phyloP scores from a whole-genome alignment of 2,113 vertebrate genomes.

The Hipposideros armiger region DNA sequence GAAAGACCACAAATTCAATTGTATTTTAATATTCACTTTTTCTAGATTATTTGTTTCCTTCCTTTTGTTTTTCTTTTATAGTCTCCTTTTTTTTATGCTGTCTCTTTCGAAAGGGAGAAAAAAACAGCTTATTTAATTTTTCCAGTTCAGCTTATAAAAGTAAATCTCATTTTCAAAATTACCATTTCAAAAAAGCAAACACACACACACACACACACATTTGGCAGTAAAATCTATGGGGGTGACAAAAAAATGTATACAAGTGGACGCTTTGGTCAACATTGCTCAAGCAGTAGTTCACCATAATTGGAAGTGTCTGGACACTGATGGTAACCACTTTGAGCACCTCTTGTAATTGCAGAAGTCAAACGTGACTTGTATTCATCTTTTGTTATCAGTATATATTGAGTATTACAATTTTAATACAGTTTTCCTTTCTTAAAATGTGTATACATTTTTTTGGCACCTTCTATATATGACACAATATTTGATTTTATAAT shows the following conservation, averaged over 20 bases:
- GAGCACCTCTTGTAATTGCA: too few species aligned
- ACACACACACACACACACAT: neutral
- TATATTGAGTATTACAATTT: too few species aligned
- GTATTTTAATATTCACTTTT: slow-evolving; percentile 4
- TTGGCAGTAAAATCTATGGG: neutral
- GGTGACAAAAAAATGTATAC: too few species aligned
- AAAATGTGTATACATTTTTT: too few species aligned
- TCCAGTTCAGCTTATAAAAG: neutral
- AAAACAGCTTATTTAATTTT: neutral
- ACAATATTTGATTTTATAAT: neutral
- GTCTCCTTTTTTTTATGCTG: neutral
- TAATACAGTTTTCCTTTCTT: too few species aligned
- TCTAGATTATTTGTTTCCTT: neutral
- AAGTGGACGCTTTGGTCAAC: too few species aligned
- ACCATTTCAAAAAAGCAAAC: slow-evolving; percentile 23
- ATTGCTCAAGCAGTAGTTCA: too few species aligned
- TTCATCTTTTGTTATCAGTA: too few species aligned
- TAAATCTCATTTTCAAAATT: slow-evolving; percentile 46
- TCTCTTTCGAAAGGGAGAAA: neutral
- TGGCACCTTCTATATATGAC: neutral
- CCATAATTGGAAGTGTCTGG: too few species aligned
- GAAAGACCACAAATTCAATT: neutral
- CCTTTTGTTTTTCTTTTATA: neutral
- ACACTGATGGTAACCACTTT: too few species aligned
- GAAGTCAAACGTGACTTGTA: too few species aligned